Base-by-base conservation (phyloP, 2,113 vertebrate species). In the Apteryx mantelli region DNA sequence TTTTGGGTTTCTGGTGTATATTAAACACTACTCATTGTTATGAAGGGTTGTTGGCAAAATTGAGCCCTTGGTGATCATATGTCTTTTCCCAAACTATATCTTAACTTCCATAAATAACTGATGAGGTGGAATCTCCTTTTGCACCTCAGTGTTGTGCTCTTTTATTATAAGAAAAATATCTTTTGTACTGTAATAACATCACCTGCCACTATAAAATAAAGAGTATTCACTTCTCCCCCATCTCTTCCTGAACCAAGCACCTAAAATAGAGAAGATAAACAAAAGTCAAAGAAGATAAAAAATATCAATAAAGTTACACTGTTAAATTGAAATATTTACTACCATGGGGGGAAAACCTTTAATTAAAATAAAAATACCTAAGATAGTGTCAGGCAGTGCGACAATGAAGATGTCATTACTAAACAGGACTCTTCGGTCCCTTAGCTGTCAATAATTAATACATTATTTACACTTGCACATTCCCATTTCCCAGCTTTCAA, bases 401-500 rank as follows among this genome's bases (percentile, higher is more conserved):
- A 95, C 98, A 98, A 98, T 98, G 93, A 98, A 98, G 98, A 98
- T 97, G 96, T 98, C 97, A 97, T 95, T 95, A 92, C 97, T 95
- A 98, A 98, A 97, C 95, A 98, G 97, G 97, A 98, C 95, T 96
- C 96, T 97, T 98, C 34, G n/a, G 96, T 98, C 98, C 96, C 97
- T 89, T 84, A 80, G 97, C 98, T 98, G 98, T 98, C 98, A 98
- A 99, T 99, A 99, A 99, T 99, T 99, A 99, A 99, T 98, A 98
- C 98, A 99, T 99, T 98, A 99, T 99, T 99, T 99, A 99, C 99
- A 99, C 98, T 97, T 98, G 98, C 99, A 99, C 98, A 98, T 97
- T 98, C 98, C 98, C 98, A 98, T 98, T 98, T 98, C 98, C 98
- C 98, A 97, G 98, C 98, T 98, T 98, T 98, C 97, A 98, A 98